Percentiles rank a stretch among this genome's conserved stretches.
Conservation (phyloP, 2,888 invertebrate genomes). For the Spodoptera littoralis region DNA sequence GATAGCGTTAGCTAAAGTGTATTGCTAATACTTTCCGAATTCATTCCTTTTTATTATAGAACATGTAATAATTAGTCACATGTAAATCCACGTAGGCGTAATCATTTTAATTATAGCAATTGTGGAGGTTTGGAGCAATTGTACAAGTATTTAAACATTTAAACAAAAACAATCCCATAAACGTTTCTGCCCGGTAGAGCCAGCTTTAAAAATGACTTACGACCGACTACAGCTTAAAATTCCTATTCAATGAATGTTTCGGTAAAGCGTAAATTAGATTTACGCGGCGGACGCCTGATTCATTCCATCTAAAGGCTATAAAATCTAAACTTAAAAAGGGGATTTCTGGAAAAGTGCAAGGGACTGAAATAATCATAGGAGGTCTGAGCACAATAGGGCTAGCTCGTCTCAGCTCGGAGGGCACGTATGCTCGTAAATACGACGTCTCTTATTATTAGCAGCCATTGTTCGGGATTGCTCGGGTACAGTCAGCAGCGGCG, state of each 20-base stretch:
- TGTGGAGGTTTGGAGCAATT: no score
- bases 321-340: constrained; percentile 79
- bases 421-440: constrained; percentile 89
- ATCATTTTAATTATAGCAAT: constrained; percentile 9
- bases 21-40: neutral
- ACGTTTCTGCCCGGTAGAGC: constrained; percentile 46
- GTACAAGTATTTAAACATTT: constrained; percentile 2
- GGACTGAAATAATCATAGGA: constrained; percentile 87
- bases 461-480: constrained; percentile 84
- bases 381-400: constrained; percentile 86
- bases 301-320: constrained; percentile 76
- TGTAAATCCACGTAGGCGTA: neutral
- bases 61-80: neutral
- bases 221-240: constrained; percentile 59
- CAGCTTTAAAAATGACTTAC: constrained; percentile 62
- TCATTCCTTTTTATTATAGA: constrained; percentile 4
- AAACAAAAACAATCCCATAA: constrained; percentile 31
- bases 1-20: neutral
- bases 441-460: constrained; percentile 87
- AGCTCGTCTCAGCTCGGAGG: constrained; percentile 82
- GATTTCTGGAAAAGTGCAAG: constrained; percentile 84
- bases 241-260: constrained; percentile 66
- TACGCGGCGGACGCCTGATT: constrained; percentile 71
- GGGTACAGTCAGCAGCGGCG: constrained; percentile 75
- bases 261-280: constrained; percentile 75